These are phyloP conservation scores for Xylota sylvarum DNA, from an alignment of 2,888 invertebrate species.

Conservation along the genomic window DNA sequence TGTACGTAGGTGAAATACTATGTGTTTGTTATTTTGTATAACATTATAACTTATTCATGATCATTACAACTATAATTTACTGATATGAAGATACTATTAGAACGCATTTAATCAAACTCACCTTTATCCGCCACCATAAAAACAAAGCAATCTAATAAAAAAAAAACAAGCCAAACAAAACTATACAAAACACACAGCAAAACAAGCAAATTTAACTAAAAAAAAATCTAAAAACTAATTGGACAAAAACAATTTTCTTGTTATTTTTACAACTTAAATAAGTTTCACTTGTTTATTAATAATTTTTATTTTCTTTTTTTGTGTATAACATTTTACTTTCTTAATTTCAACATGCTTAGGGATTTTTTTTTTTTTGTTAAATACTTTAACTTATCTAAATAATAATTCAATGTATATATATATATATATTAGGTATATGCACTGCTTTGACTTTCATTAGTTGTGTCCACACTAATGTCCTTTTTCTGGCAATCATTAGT, in stretches of 20 bases:
- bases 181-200: not conserved
- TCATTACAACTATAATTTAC: too few relatives aligned
- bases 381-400: slow-evolving; percentile 46
- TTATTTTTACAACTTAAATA: slow-evolving; percentile 65
- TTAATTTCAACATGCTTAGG: slow-evolving; percentile 59
- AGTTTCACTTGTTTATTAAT: slow-evolving; percentile 68
- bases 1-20: too few relatives aligned
- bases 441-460: slow-evolving; percentile 5
- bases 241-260: slow-evolving; percentile 27
- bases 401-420: slow-evolving; percentile 60
- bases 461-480: not conserved
- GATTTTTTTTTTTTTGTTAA: slow-evolving; percentile 40
- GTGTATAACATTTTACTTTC: slow-evolving; percentile 47
- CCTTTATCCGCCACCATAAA: slow-evolving; percentile 44
- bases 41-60: too few relatives aligned
- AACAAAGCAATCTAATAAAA: slow-evolving; percentile 7
- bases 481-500: slow-evolving; percentile 18
- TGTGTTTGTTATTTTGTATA: too few relatives aligned
- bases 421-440: slow-evolving; percentile 47
- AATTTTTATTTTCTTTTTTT: slow-evolving; percentile 32
- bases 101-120: slow-evolving; percentile 17
- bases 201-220: slow-evolving; percentile 6
- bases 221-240: not conserved
- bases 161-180: slow-evolving; percentile 8
- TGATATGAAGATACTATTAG: too few relatives aligned